phyloP scores from a whole-genome alignment of 2,888 invertebrate genomes.

The Stictocephala bisonia region DNA sequence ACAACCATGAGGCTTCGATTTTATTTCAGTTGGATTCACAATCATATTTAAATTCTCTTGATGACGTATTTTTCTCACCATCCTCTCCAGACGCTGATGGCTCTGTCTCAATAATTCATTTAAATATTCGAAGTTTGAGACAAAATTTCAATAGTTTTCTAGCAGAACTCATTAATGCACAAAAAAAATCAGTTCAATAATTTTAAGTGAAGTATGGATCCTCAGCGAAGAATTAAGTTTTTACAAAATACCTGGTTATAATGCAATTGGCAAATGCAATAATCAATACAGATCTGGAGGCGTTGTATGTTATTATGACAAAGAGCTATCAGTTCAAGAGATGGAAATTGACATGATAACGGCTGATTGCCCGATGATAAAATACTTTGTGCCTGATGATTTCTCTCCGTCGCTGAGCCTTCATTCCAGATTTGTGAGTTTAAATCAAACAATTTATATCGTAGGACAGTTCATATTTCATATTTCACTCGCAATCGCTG shows the following conservation, averaged over 20 bases:
- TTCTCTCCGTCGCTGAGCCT: no score
- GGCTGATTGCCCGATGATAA: no score
- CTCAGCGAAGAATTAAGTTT: background rate
- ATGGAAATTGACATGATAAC: no score
- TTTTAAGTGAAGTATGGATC: conserved; percentile 3
- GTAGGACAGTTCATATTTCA: no score
- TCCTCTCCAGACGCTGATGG: background rate
- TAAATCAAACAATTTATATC: no score
- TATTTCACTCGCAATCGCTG: no score
- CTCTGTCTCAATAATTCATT: background rate
- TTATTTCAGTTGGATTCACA: background rate
- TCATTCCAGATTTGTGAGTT: no score
- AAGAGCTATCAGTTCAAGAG: background rate
- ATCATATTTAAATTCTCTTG: background rate
- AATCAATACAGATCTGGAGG: conserved; percentile 5
- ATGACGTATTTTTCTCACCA: conserved; percentile 1
- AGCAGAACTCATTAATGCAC: background rate
- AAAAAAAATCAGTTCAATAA: background rate
- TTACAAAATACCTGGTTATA: conserved; percentile 2
- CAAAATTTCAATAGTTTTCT: conserved; percentile 4
- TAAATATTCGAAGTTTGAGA: conserved; percentile 6
- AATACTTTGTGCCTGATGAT: no score
- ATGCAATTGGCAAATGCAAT: background rate
- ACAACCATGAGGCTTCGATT: background rate
- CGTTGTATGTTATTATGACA: background rate